These are phyloP conservation scores for Brachionus plicatilis DNA, from an alignment of 1,140 invertebrate species.

Conservation along the genomic window DNA sequence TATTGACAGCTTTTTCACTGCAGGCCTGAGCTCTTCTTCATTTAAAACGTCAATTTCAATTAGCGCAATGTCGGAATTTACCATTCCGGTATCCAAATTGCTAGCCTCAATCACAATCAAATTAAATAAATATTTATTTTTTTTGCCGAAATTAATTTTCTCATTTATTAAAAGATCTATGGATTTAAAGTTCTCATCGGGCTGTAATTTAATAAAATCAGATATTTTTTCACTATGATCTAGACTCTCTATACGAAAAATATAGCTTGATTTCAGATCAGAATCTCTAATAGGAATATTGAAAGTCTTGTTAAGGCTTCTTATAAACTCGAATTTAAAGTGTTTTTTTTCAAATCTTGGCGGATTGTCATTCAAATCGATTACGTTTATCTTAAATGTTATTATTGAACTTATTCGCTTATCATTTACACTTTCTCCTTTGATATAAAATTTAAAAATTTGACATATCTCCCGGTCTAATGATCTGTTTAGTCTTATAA, in stretches of 20 bases:
- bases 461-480: background rate
- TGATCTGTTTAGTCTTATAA: background rate
- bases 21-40: background rate
- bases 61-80: background rate
- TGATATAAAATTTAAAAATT: background rate
- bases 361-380: background rate
- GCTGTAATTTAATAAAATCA: background rate
- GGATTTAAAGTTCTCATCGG: background rate
- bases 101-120: background rate
- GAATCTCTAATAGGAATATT: background rate
- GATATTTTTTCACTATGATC: background rate
- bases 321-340: background rate
- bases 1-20: background rate
- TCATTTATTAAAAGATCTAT: background rate
- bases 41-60: background rate
- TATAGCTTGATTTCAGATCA: background rate
- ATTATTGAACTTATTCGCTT: conserved; percentile 4
- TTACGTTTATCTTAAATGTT: conserved; percentile 3
- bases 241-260: background rate
- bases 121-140: conserved; percentile 24
- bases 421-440: background rate
- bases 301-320: background rate
- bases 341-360: background rate
- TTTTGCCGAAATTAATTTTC: background rate
- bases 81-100: background rate